Base-by-base conservation (phyloP, 1,140 invertebrate species). In the Linepithema humile region DNA sequence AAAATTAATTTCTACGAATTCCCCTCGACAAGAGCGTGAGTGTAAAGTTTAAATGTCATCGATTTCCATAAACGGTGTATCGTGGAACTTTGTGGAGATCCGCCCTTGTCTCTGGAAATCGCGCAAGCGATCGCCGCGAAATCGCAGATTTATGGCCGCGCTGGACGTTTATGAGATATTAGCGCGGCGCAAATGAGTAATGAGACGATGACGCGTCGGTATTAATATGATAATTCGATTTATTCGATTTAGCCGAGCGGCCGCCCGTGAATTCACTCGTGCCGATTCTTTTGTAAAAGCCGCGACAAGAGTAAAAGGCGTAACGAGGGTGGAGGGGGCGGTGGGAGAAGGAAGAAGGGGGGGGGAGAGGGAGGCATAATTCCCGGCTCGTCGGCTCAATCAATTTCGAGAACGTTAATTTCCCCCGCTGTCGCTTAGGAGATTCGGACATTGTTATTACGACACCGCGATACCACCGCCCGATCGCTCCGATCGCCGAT, bases 221-320 rank as follows among this genome's bases (percentile, higher is more conserved):
- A 89, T 89, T 89, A 89, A 89, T 89, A 89, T 89, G 87, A 86
- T 89, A 89, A 89, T 89, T 89, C 78, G 86, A 85, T 86, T 86
- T 84, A 83, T 75, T 75, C 83, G 83, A 73, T 53, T 32, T 35
- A 38, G 40, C 35, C 48, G 23, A n/a, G 72, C 48, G 73, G 74
- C 53, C 65, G 69, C 60, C 74, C 53, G 29, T 38, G 60, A 74
- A 74, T 88, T 80, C 64, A 35, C 32, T 62, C 59, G 74, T 15
- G 86, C 50, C 86, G 86, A 60, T 83, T 29, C 35, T 69, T 87
- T 67, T 74, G 64, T 80, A 87, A 84, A 70, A 80, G 45, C 78
- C 53, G 78, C 69, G 48, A 83, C 75, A 59, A 40, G 70, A 32
- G 77, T 15, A 5, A 20, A 43, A 32, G 32, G 12, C 15, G 40